Base-by-base conservation (phyloP, 2,888 invertebrate species). In the Lucinisca nassula region DNA sequence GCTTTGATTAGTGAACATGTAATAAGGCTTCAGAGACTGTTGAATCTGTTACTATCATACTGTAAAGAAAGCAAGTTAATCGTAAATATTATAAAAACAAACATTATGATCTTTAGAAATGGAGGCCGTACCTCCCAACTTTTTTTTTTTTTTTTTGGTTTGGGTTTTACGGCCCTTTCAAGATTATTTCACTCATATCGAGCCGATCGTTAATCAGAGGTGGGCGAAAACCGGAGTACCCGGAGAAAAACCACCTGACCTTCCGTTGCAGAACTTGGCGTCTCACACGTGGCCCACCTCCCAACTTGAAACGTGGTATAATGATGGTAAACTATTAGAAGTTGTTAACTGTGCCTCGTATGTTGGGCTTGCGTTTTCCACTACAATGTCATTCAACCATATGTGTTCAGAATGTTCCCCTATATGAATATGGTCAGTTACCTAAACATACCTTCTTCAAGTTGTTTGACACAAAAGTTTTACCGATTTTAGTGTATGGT, bases 41-140 rank as follows among this genome's bases (percentile, higher is more conserved):
- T 85, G n/a, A 84, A 90, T 74, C 32, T 72, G 14, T n/a, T 82
- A 70, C 67, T 85, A n/a, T n/a, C n/a, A n/a, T n/a, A n/a, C n/a
- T n/a, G 86, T 82, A 67, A 38, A 0, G 77, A 86, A 55, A 55
- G 79, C 38, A 70, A 6, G 73, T 45, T 82, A 74, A 32, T 70
- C 14, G 82, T 84, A 24, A 89, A 86, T 73, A 61, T 73, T 30
- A 12, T 73, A 17, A 87, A 89, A 81, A 82, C 79, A 24, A 87
- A 87, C 30, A 40, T 79, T 27, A 37, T 84, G 0, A 72, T 82
- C 14, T 87, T 87, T 51, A 87, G 73, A 51, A 87, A 87, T 80
- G 85, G 83, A n/a, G n/a, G 35, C 82, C 82, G 3, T 45, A 24
- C 21, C 75, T 86, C 10, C 70, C 79, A 24, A 80, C n/a, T n/a